These are phyloP conservation scores for Battus philenor DNA, from an alignment of 1,140 invertebrate species.

Conservation along the genomic window DNA sequence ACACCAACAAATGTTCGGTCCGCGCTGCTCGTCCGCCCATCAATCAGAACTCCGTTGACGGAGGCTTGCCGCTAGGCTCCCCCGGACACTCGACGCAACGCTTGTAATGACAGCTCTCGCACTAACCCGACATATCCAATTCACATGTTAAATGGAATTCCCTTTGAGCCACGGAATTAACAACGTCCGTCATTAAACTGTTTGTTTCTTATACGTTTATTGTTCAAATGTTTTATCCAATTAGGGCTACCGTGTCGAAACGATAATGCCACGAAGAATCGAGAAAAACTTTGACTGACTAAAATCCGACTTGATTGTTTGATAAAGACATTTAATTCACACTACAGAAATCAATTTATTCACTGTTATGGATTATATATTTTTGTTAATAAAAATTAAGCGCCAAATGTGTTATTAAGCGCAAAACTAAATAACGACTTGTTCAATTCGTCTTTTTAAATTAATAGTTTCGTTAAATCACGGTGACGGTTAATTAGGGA, in stretches of 20 bases:
- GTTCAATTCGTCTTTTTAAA: too few species aligned
- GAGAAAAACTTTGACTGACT: slow-evolving; percentile 64
- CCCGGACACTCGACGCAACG: slow-evolving; percentile 20
- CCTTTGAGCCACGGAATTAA: slow-evolving; percentile 67
- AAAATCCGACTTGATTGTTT: slow-evolving; percentile 52
- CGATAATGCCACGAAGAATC: slow-evolving; percentile 70
- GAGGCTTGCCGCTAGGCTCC: slow-evolving; percentile 21
- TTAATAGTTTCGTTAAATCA: too few species aligned
- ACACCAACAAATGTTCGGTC: slow-evolving; percentile 60
- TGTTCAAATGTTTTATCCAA: slow-evolving; percentile 66
- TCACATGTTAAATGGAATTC: slow-evolving; percentile 74
- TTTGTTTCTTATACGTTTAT: slow-evolving; percentile 71
- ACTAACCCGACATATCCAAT: slow-evolving; percentile 63
- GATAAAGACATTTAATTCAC: slow-evolving; percentile 19
- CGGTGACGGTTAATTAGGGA: too few species aligned
- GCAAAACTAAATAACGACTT: too few species aligned
- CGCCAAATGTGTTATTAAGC: too few species aligned
- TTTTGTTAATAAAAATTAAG: too few species aligned
- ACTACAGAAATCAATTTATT: too few species aligned
- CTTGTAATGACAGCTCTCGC: slow-evolving; percentile 55
- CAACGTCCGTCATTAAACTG: slow-evolving; percentile 66
- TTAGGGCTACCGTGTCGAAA: slow-evolving; percentile 76
- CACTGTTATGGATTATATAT: too few species aligned
- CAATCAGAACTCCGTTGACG: slow-evolving; percentile 55
- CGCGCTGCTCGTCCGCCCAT: slow-evolving; percentile 44